phyloP scores from a whole-genome alignment of 2,888 invertebrate genomes.

The Sesia apiformis region DNA sequence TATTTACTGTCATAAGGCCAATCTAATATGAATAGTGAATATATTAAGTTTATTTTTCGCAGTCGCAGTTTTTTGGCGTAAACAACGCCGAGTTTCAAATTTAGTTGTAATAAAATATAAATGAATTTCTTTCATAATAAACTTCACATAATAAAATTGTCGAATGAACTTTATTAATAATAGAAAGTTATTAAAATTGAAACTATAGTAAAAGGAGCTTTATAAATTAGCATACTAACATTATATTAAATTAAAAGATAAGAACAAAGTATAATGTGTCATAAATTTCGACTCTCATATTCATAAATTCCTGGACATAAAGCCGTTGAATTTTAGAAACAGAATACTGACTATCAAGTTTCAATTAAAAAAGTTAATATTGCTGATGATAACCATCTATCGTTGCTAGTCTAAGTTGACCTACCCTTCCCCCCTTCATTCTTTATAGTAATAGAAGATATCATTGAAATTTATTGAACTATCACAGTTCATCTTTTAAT shows the following conservation, averaged over 20 bases:
- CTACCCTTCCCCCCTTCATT: conserved; percentile 3
- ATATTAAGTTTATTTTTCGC: no score
- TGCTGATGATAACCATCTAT: conserved; percentile 29
- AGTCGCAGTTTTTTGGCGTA: no score
- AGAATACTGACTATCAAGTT: conserved; percentile 27
- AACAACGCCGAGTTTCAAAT: no score
- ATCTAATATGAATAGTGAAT: no score
- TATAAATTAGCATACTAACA: neutral
- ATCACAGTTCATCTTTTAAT: conserved; percentile 19
- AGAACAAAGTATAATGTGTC: neutral
- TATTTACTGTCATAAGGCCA: no score
- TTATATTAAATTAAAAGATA: neutral
- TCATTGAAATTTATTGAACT: conserved; percentile 18
- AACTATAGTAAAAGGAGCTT: no score
- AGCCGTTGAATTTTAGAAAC: conserved; percentile 13
- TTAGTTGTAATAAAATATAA: no score
- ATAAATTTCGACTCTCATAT: conserved; percentile 1
- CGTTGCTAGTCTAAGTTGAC: conserved; percentile 10
- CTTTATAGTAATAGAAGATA: conserved; percentile 1
- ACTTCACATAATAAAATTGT: no score
- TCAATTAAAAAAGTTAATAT: conserved; percentile 37
- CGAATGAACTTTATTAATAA: no score
- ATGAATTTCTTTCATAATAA: no score
- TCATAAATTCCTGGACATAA: conserved; percentile 6
- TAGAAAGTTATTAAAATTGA: no score